These are phyloP conservation scores for Biston stratarius DNA, from an alignment of 2,888 invertebrate genomes.

Conservation along the genomic window DNA sequence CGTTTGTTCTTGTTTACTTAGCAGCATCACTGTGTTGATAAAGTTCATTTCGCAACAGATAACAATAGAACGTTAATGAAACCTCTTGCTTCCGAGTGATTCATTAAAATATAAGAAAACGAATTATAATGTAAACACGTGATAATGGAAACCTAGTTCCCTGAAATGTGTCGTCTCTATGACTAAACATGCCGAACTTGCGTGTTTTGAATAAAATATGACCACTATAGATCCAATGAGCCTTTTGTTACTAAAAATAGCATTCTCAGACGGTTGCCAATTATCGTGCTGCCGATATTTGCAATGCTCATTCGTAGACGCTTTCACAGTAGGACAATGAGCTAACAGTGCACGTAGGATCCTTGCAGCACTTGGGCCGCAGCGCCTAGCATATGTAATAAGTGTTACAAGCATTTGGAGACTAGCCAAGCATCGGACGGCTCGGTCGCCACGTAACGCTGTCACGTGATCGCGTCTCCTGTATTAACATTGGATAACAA, in stretches of 20 bases:
- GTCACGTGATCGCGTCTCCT: constrained; percentile 69
- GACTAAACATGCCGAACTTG: constrained; percentile 34
- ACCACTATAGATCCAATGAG: constrained; percentile 23
- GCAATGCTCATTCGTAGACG: constrained; percentile 50
- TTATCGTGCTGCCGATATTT: constrained; percentile 39
- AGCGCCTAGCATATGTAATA: constrained; percentile 74
- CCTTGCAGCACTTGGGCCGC: constrained; percentile 69
- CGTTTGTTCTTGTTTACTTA: background rate
- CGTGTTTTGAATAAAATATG: constrained; percentile 34
- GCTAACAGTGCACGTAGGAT: constrained; percentile 63
- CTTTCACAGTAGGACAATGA: constrained; percentile 52
- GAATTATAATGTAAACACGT: constrained; percentile 30
- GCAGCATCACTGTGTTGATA: constrained; percentile 9
- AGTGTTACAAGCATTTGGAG: constrained; percentile 71
- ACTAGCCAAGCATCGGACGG: constrained; percentile 67
- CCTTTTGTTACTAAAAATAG: constrained; percentile 43
- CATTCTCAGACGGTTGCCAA: constrained; percentile 39
- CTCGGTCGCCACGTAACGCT: constrained; percentile 61
- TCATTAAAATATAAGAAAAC: constrained; percentile 27
- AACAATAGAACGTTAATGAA: constrained; percentile 30
- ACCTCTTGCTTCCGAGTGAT: constrained; percentile 20
- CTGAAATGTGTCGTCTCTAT: constrained; percentile 31
- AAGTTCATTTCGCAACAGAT: constrained; percentile 30
- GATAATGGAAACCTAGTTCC: constrained; percentile 34
- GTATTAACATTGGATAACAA: constrained; percentile 77